Percentiles rank a stretch among this genome's conserved stretches.
phyloP scores from a whole-genome alignment of 2,113 vertebrate genomes.

The Equus quagga region DNA sequence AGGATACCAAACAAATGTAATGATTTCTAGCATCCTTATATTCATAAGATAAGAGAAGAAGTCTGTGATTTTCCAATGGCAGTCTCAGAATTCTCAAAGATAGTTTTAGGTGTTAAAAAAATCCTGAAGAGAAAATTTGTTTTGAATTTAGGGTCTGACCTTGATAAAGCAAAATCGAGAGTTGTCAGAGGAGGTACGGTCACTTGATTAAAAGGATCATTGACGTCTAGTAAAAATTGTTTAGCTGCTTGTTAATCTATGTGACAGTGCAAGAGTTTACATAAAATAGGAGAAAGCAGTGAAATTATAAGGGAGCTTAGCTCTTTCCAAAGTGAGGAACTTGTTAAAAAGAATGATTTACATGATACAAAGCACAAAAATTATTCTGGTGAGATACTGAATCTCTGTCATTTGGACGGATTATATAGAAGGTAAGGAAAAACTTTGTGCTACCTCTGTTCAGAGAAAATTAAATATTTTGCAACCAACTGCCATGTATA shows the following conservation, averaged over 20 bases:
- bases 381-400: neutral
- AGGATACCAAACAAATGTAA: neutral
- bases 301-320: neutral
- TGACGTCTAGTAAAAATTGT: neutral
- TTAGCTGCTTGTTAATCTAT: neutral
- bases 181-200: neutral
- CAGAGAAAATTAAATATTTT: neutral
- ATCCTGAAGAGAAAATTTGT: neutral
- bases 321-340: neutral
- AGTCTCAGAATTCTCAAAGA: neutral
- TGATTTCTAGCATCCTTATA: neutral
- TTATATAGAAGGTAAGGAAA: neutral
- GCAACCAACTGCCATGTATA: neutral
- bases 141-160: neutral
- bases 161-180: neutral
- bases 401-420: neutral
- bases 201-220: neutral
- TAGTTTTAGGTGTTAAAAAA: neutral
- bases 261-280: neutral
- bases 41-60: neutral
- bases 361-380: neutral
- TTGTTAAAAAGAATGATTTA: neutral
- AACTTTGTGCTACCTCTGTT: neutral
- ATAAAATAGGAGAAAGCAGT: neutral
- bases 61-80: neutral